These are phyloP conservation scores for Anticlea derivata DNA, from an alignment of 2,888 invertebrate genomes.

Conservation along the genomic window DNA sequence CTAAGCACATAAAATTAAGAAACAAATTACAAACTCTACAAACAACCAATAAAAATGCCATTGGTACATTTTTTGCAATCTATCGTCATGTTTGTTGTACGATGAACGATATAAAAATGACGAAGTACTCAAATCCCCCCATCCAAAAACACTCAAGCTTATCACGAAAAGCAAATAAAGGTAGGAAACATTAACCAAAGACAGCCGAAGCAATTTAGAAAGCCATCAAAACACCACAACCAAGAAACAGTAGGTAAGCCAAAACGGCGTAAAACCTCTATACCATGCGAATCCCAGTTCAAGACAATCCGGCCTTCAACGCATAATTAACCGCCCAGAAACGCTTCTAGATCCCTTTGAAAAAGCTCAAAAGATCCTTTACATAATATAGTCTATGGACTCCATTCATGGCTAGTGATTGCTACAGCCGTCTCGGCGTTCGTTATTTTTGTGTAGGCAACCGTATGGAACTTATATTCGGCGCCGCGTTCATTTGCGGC, in stretches of 20 bases:
- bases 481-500: slow-evolving; percentile 46
- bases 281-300: slow-evolving; percentile 26
- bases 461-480: slow-evolving; percentile 70
- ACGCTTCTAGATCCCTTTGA: slow-evolving; percentile 67
- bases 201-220: slow-evolving; percentile 1
- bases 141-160: too few species aligned
- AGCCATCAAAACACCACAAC: slow-evolving; percentile 13
- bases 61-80: too few species aligned
- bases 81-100: too few species aligned
- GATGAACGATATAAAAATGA: too few species aligned
- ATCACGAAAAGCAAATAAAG: too few species aligned
- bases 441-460: slow-evolving; percentile 83
- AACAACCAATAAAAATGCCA: too few species aligned
- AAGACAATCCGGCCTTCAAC: slow-evolving; percentile 55
- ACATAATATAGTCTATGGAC: slow-evolving; percentile 70
- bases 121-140: too few species aligned
- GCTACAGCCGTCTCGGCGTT: slow-evolving; percentile 67
- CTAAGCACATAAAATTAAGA: too few species aligned
- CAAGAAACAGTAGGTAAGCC: slow-evolving; percentile 1
- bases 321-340: slow-evolving; percentile 70
- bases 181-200: too few species aligned
- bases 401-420: slow-evolving; percentile 72
- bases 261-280: slow-evolving; percentile 32
- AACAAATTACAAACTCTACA: too few species aligned
- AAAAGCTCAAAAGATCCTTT: slow-evolving; percentile 71